Base-by-base conservation (phyloP, 2,113 vertebrate species). In the Pituophis catenifer region DNA sequence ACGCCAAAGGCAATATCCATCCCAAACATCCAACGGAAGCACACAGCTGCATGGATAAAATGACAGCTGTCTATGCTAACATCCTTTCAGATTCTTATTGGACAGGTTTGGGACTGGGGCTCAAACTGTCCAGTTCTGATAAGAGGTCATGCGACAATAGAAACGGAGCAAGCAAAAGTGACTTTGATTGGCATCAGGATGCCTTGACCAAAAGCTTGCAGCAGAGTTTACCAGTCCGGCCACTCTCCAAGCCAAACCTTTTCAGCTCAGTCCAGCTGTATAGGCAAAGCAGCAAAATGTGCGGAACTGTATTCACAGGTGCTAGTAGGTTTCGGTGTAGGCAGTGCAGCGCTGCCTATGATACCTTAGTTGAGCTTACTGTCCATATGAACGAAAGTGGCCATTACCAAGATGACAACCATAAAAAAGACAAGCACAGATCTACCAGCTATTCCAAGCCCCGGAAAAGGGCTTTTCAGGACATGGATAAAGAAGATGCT, bases 371-470 rank as follows among this genome's bases (percentile, higher is more conserved):
- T 3, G 99, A 99, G 90, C 95, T 99, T 81, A 99, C 99, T 0
- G 98, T 99, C 44, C 99, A 99, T 96, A 99, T 99, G 99, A 99
- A 98, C 5, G 99, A 99, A 94, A 99, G 98, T 0, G 99, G 99
- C 33, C 99, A 99, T 97, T 99, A 99, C 92, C 99, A 99, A 97
- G 99, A 99, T 88, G 98, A 99, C 97, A 99, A 99, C 98, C 98
- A 98, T 97, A 97, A 98, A 95, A 99, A 98, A 92, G 98, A 99
- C 96, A 98, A 98, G 93, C 98, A 98, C 44, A 98, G 98, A 90
- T 98, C 98, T 0, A 97, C 98, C 57, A 99, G 98, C 19, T 99
- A 99, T 50, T 99, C 99, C 0, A 99, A 99, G 95, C 98, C 98
- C 57, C 97, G 99, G 26, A 99, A 99, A 96, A 97, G 99, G 95